Conservation (phyloP, 1,140 invertebrate species). For the Araneus ventricosus region DNA sequence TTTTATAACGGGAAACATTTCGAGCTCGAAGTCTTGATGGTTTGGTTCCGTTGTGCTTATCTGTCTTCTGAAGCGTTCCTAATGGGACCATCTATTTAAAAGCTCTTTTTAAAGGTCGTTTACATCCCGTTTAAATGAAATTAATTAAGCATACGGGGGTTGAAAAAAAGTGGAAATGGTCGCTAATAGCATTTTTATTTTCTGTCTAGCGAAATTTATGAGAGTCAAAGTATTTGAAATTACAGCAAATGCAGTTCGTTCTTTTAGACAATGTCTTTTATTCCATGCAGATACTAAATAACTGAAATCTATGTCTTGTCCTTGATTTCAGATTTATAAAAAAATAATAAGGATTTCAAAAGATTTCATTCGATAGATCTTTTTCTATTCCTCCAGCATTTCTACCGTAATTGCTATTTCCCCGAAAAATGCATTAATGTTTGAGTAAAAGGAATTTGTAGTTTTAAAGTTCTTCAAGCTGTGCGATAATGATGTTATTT, state of each 20-base stretch:
- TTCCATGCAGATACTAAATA: too few species aligned
- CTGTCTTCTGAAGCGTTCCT: background rate
- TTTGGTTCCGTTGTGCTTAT: background rate
- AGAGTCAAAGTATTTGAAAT: background rate
- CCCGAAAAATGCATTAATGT: too few species aligned
- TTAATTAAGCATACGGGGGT: slow-evolving; percentile 1
- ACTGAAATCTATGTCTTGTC: too few species aligned
- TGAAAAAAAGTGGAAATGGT: background rate
- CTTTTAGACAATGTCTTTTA: background rate
- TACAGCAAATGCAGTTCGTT: background rate
- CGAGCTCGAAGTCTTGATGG: background rate
- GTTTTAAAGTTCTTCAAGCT: too few species aligned
- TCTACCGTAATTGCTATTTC: too few species aligned
- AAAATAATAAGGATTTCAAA: too few species aligned
- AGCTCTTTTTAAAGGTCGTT: slow-evolving; percentile 19
- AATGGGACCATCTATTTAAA: slow-evolving; percentile 27
- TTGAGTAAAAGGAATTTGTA: too few species aligned
- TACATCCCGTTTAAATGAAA: slow-evolving; percentile 17
- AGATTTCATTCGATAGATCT: too few species aligned
- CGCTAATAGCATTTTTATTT: background rate
- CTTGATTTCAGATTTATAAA: too few species aligned
- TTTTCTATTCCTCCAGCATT: too few species aligned
- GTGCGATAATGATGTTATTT: too few species aligned
- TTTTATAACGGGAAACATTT: background rate
- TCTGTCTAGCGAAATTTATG: background rate